A percentile compares a stretch with the other conserved stretches of the same genome.
Evolutionary conservation across 2,888 invertebrate species (phyloP).

Genomic region (Galerucella nymphaeae): DNA sequence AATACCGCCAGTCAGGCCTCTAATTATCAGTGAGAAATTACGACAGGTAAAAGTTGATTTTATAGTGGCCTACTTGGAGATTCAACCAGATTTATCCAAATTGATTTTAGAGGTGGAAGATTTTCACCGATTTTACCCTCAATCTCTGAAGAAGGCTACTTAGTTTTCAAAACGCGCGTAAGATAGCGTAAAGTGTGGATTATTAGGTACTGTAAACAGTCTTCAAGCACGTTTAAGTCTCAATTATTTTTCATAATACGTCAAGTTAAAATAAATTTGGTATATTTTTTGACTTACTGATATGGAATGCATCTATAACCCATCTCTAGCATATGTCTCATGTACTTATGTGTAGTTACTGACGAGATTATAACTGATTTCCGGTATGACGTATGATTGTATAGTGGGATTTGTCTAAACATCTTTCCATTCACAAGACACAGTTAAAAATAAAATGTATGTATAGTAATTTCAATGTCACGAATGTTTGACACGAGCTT

Average conservation of each 20-base stretch:
- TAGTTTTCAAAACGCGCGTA: too few species aligned
- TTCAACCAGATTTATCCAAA: constrained; percentile 10
- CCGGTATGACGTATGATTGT: constrained; percentile 50
- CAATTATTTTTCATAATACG: too few species aligned
- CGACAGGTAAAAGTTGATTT: constrained; percentile 16
- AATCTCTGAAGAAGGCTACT: too few species aligned
- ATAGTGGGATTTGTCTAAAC: constrained; percentile 36
- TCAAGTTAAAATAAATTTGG: too few species aligned
- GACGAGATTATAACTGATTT: constrained; percentile 50
- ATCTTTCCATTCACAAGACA: constrained; percentile 38
- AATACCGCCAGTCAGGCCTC: too few species aligned
- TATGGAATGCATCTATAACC: neutral
- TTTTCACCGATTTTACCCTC: neutral
- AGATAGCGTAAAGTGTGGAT: too few species aligned
- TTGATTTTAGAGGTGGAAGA: neutral
- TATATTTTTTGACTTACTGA: neutral
- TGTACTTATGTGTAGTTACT: constrained; percentile 38
- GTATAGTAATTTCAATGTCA: constrained; percentile 16
- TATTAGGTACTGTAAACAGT: too few species aligned
- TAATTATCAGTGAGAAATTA: constrained; percentile 9
- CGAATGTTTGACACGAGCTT: constrained; percentile 11
- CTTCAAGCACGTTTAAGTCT: too few species aligned
- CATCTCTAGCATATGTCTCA: constrained; percentile 17
- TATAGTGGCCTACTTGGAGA: constrained; percentile 7
- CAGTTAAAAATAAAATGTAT: constrained; percentile 28